Percentiles rank a stretch among this genome's conserved stretches.
phyloP scores from a whole-genome alignment of 1,140 invertebrate genomes.

The Drosophila insularis region DNA sequence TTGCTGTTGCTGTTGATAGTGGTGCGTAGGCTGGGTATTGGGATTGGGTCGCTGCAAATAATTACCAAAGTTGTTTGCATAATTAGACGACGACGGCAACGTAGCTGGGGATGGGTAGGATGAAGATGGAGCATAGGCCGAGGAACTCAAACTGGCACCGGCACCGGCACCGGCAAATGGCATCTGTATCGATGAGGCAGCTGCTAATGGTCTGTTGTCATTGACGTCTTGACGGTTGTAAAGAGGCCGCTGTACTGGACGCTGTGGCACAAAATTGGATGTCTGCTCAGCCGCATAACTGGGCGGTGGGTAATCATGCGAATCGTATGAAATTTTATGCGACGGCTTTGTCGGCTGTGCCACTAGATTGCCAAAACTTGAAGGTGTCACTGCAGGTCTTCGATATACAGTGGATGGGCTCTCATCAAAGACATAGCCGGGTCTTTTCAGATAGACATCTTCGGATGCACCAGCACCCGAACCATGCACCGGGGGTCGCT shows the following conservation, averaged over 20 bases:
- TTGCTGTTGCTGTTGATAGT: constrained; percentile 24
- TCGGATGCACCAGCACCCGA: constrained; percentile 29
- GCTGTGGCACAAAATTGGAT: constrained; percentile 70
- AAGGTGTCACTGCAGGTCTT: constrained; percentile 41
- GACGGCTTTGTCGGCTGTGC: constrained; percentile 30
- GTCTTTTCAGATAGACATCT: constrained; percentile 68
- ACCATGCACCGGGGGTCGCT: constrained; percentile 21
- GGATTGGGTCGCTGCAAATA: constrained; percentile 70
- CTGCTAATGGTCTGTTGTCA: constrained; percentile 51
- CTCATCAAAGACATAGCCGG: constrained; percentile 76
- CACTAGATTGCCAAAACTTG: background rate
- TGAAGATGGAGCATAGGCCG: constrained; percentile 29
- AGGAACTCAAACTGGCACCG: background rate
- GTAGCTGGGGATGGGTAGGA: constrained; percentile 9
- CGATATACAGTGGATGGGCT: constrained; percentile 48
- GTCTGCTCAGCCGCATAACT: constrained; percentile 74
- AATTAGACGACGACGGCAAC: constrained; percentile 66
- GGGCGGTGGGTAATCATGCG: constrained; percentile 79
- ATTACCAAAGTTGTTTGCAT: constrained; percentile 82
- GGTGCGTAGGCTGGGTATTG: constrained; percentile 29
- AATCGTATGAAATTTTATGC: constrained; percentile 77
- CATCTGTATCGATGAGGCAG: constrained; percentile 30
- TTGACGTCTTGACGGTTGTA: constrained; percentile 68
- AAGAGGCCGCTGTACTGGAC: constrained; percentile 45
- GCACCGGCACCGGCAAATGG: background rate